Conservation (phyloP, 2,113 vertebrate species). For the Isurus oxyrinchus region DNA sequence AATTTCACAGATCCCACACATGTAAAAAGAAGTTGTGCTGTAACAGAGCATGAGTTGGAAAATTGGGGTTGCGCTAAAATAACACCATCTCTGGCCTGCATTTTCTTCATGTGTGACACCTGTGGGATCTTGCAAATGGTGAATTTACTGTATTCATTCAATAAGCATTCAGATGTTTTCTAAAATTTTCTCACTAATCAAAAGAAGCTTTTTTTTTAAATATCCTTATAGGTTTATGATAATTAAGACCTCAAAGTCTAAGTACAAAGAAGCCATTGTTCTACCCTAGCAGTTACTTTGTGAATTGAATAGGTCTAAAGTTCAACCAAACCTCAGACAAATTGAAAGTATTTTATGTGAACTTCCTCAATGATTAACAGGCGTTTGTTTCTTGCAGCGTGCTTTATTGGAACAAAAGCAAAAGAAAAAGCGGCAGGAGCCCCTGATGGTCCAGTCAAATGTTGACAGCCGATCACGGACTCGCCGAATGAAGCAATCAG, state of each 20-base stretch:
- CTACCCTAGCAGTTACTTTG: background rate
- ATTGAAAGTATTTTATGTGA: background rate
- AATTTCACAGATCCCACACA: background rate
- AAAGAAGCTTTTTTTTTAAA: background rate
- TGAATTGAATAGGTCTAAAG: background rate
- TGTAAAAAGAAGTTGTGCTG: background rate
- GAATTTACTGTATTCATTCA: background rate
- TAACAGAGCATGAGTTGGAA: background rate
- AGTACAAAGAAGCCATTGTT: background rate
- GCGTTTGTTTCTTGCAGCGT: constrained; percentile 57
- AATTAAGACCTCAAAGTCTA: background rate
- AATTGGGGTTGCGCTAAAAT: background rate
- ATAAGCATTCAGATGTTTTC: background rate
- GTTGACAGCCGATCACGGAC: constrained; percentile 78
- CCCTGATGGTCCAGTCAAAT: constrained; percentile 94
- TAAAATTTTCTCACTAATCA: background rate
- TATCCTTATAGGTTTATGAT: background rate
- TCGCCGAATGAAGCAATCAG: constrained; percentile 79
- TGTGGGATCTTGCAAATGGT: background rate
- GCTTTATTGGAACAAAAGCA: constrained; percentile 93
- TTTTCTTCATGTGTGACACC: background rate
- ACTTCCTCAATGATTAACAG: background rate
- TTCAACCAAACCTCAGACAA: background rate
- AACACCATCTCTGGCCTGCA: background rate
- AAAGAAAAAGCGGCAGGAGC: constrained; percentile 96